phyloP scores from a whole-genome alignment of 2,888 invertebrate genomes.

The Heliconius cydno region DNA sequence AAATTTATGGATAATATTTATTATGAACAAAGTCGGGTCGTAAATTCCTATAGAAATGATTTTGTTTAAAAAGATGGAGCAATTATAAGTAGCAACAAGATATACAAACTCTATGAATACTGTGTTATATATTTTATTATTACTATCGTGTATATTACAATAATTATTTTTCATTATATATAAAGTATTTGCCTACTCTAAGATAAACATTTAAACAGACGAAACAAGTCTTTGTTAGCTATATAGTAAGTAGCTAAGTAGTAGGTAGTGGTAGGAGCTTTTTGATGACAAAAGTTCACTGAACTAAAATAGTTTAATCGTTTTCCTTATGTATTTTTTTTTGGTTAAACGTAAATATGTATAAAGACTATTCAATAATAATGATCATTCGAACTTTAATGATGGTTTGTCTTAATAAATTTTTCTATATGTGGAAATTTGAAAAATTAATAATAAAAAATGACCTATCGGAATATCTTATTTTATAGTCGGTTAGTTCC shows the following conservation, averaged over 20 bases:
- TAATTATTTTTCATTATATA: conserved; percentile 42
- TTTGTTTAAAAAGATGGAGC: conserved; percentile 40
- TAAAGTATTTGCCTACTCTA: conserved; percentile 43
- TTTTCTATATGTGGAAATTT: not conserved
- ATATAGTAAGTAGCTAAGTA: conserved; percentile 23
- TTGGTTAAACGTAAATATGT: not conserved
- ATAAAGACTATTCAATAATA: conserved; percentile 5
- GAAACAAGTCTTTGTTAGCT: conserved; percentile 37
- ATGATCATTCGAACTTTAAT: not conserved
- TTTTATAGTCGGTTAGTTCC: not conserved
- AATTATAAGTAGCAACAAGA: conserved; percentile 45
- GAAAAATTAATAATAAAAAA: not conserved
- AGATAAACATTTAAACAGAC: conserved; percentile 42
- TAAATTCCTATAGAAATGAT: conserved; percentile 33
- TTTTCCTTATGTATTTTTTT: not conserved
- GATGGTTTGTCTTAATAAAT: not conserved
- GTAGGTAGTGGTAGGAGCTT: conserved; percentile 10
- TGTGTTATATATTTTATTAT: conserved; percentile 44
- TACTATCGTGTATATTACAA: conserved; percentile 43
- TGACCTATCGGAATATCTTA: not conserved
- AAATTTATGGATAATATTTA: conserved; percentile 38
- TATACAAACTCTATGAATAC: conserved; percentile 47
- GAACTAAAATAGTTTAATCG: not conserved
- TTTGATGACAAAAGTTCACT: not conserved
- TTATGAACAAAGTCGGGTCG: conserved; percentile 38